Evolutionary conservation across 2,113 vertebrate species (phyloP), one percentile per base, ranked within the genome.

Genomic region (Synchiropus splendidus): DNA sequence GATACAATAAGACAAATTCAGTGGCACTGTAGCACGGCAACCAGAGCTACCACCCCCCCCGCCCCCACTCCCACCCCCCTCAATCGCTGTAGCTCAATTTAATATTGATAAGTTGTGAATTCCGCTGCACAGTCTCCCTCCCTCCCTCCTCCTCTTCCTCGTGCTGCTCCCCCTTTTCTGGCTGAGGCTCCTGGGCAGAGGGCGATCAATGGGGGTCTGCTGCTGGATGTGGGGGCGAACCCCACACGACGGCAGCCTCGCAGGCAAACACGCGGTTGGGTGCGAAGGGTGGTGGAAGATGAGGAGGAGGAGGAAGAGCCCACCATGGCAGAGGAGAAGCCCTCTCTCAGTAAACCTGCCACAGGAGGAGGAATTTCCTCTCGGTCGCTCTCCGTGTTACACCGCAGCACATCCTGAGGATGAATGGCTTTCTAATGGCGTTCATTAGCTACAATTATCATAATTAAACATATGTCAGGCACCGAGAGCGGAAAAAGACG

Each of bases 391-490:
- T 12, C 6, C 1, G 18, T 2, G 12, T 4, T 32, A 10, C 12
- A 5, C 9, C 14, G 36, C 38, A 16, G 14, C 58, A 74, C 69
- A 64, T 52, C 51, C 40, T 41, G 35, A 39, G 61, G 60, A 79
- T 69, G 61, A 80, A 82, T 70, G 61, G 68, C 46, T 60, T 60
- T 48, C 61, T 78, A 80, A 80, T 74, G 62, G 77, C 64, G 65
- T 72, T 57, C 71, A 75, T 82, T 78, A 77, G 75, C 77, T 78
- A 57, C 63, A 73, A 82, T 80, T 75, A 80, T 77, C 77, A 67
- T 69, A 72, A 78, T 81, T 74, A 75, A 82, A 72, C 77, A 70
- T 67, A 61, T 77, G 77, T 74, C 75, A 58, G 58, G n/a, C n/a
- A n/a, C n/a, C 46, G 51, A 78, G 68, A 66, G 73, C 70, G 54